phyloP scores from a whole-genome alignment of 2,113 vertebrate species.

The Vireo altiloquus region DNA sequence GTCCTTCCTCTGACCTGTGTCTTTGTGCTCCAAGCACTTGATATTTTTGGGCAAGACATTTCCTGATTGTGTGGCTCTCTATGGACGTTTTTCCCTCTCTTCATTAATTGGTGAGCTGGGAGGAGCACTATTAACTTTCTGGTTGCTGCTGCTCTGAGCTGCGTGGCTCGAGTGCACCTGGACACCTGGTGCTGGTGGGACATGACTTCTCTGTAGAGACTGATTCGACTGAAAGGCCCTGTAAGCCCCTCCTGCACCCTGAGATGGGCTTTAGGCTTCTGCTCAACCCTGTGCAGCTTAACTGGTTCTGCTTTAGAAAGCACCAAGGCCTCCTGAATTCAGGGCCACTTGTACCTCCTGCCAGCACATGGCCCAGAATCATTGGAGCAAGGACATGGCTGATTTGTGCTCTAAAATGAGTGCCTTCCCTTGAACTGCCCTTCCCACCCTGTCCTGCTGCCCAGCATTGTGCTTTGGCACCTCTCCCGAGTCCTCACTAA shows the following conservation, averaged over 20 bases:
- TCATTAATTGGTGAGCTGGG: neutral
- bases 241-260: neutral
- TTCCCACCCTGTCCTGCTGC: neutral
- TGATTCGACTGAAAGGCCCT: neutral
- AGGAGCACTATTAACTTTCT: neutral
- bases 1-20: neutral
- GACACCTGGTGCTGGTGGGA: neutral
- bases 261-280: neutral
- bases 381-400: neutral
- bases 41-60: neutral
- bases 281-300: neutral
- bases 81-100: neutral
- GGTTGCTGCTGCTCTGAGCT: neutral
- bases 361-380: neutral
- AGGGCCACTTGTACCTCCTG: neutral
- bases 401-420: neutral
- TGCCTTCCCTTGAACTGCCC: neutral
- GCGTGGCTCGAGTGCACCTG: neutral
- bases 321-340: neutral
- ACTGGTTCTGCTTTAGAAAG: neutral
- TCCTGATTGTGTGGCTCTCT: neutral
- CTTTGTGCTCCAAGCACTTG: neutral
- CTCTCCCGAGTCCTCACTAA: neutral
- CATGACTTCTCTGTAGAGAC: neutral
- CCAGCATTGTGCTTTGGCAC: neutral